These are phyloP conservation scores for Mesitornis unicolor DNA, from an alignment of 2,113 vertebrate species.

Conservation along the genomic window DNA sequence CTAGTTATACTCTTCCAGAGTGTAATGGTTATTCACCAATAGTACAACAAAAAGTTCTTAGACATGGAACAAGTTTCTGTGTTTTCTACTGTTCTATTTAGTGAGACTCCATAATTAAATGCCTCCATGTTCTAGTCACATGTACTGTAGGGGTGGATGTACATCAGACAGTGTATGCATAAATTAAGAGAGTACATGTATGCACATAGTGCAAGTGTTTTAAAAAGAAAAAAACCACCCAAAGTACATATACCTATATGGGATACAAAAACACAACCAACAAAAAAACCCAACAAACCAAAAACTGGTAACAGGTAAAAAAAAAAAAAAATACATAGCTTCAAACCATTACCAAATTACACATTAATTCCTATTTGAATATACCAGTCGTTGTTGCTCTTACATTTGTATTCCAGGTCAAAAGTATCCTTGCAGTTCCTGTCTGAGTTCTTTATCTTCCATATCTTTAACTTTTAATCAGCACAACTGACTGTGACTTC, in stretches of 20 bases:
- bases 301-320: background rate
- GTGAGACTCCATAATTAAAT: background rate
- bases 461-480: background rate
- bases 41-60: background rate
- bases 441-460: background rate
- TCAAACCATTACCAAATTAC: background rate
- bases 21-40: background rate
- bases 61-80: background rate
- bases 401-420: background rate
- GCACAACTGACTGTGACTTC: background rate
- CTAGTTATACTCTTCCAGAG: background rate
- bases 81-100: background rate
- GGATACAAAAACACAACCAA: background rate
- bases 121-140: background rate
- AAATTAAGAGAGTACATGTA: background rate
- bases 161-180: background rate
- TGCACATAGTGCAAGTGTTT: fast-evolving
- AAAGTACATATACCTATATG: background rate
- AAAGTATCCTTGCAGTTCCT: background rate
- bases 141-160: background rate
- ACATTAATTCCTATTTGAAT: background rate
- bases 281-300: no score
- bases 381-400: background rate
- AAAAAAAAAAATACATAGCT: background rate
- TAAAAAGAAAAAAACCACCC: background rate